These are phyloP conservation scores for Nezara viridula DNA, from an alignment of 2,888 invertebrate species.

Conservation along the genomic window DNA sequence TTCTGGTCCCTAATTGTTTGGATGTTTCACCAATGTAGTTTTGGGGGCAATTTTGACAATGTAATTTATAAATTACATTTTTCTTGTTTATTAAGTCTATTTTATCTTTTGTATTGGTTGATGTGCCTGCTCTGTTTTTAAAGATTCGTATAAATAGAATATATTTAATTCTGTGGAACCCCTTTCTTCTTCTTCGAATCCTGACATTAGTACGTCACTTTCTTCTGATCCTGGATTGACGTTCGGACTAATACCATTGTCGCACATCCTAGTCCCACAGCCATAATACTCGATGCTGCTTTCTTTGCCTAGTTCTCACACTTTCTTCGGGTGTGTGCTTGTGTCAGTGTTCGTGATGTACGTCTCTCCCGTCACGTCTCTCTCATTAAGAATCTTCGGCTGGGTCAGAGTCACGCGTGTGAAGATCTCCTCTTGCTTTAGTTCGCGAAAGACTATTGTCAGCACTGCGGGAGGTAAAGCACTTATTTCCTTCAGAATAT, in stretches of 20 bases:
- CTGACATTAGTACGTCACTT: background rate
- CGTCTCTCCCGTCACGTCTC: background rate
- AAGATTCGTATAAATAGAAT: too few species aligned
- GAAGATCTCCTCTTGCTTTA: background rate
- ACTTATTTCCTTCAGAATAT: too few species aligned
- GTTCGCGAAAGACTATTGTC: background rate
- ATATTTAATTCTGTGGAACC: too few species aligned
- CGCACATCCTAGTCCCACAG: background rate
- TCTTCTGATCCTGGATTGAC: background rate
- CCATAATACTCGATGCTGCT: background rate
- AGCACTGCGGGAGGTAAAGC: background rate
- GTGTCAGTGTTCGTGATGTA: background rate
- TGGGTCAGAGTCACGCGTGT: background rate
- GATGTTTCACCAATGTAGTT: too few species aligned
- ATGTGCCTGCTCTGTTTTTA: too few species aligned
- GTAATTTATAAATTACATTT: too few species aligned
- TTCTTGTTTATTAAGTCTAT: too few species aligned
- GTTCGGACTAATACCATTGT: background rate
- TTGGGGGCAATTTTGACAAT: too few species aligned
- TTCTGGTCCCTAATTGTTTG: too few species aligned
- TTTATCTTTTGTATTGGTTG: too few species aligned
- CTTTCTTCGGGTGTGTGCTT: background rate
- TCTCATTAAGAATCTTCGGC: background rate
- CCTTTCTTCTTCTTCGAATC: too few species aligned
- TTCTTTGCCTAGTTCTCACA: conserved; percentile 10